Evolutionary conservation across 2,113 vertebrate species (phyloP).

Genomic region (Siphamia tubifer): DNA sequence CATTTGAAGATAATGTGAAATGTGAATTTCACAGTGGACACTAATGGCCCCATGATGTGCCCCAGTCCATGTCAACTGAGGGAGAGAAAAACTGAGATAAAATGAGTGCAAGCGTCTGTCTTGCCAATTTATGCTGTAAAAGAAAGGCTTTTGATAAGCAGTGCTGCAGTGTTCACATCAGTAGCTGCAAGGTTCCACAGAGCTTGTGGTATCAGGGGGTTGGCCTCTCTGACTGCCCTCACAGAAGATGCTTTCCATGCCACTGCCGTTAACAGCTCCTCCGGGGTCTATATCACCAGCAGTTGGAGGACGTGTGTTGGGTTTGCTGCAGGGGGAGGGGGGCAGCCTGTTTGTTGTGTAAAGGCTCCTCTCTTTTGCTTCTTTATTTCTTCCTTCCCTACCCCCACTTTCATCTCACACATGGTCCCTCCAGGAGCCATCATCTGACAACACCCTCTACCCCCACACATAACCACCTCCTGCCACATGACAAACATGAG

Average conservation of each 20-base stretch:
- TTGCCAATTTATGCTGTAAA: not conserved
- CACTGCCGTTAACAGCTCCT: slow-evolving; percentile 72
- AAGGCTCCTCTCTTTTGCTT: slow-evolving; percentile 64
- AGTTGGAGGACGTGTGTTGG: slow-evolving; percentile 63
- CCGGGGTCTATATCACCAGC: slow-evolving; percentile 66
- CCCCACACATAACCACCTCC: slow-evolving; percentile 60
- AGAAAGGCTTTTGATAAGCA: not conserved
- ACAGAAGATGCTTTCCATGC: slow-evolving; percentile 63
- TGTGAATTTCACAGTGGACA: slow-evolving; percentile 5
- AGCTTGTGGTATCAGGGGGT: slow-evolving; percentile 42
- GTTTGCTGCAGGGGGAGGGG: slow-evolving; percentile 57
- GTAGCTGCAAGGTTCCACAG: slow-evolving; percentile 30
- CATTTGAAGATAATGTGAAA: slow-evolving; percentile 20
- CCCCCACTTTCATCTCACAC: slow-evolving; percentile 63
- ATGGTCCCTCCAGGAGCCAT: slow-evolving; percentile 69
- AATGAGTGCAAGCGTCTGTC: not conserved
- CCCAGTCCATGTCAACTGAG: slow-evolving; percentile 5
- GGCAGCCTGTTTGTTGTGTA: slow-evolving; percentile 68
- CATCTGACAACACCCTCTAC: slow-evolving; percentile 72
- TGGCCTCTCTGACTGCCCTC: slow-evolving; percentile 55
- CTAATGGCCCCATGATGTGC: not conserved
- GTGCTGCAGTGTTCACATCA: slow-evolving; percentile 18
- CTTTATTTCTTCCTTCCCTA: slow-evolving; percentile 57
- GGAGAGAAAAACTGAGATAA: not conserved
- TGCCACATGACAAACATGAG: slow-evolving; percentile 68